phyloP scores from a whole-genome alignment of 2,113 vertebrate species.

The Otolemur garnettii region DNA sequence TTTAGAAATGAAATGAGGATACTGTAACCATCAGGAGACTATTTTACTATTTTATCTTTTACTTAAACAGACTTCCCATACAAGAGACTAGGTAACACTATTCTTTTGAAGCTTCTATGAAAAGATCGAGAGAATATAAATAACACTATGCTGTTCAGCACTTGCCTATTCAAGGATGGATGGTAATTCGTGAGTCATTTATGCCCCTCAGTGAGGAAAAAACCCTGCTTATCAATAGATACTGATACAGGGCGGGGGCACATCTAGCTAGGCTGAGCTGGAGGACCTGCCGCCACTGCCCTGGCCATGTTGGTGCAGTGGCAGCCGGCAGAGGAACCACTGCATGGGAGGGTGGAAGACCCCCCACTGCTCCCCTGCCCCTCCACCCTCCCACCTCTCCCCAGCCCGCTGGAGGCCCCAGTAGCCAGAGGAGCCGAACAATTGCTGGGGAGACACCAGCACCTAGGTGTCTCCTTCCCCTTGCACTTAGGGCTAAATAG shows the following conservation, averaged over 20 bases:
- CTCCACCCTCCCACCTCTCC: too few species aligned
- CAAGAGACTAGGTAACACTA: neutral
- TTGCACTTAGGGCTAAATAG: too few species aligned
- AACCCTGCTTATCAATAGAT: neutral
- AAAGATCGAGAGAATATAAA: slow-evolving; percentile 49
- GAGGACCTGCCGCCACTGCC: too few species aligned
- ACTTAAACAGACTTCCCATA: slow-evolving; percentile 35
- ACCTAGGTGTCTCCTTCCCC: too few species aligned
- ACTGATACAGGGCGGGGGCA: neutral
- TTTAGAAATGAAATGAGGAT: slow-evolving; percentile 56
- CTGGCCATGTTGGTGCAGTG: too few species aligned
- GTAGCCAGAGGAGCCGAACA: too few species aligned
- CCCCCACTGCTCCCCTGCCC: too few species aligned
- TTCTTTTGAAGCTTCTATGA: neutral
- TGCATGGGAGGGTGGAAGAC: too few species aligned
- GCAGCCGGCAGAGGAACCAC: too few species aligned
- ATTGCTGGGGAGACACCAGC: too few species aligned
- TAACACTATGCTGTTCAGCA: neutral
- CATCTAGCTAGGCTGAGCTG: too few species aligned
- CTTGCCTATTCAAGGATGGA: slow-evolving; percentile 12
- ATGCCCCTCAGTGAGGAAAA: neutral
- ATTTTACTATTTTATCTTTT: slow-evolving; percentile 56
- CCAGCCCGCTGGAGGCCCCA: too few species aligned
- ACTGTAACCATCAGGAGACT: slow-evolving; percentile 23
- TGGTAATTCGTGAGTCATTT: slow-evolving; percentile 68